These are phyloP conservation scores for Lordiphosa stackelbergi DNA, from an alignment of 1,140 invertebrate species.

Conservation along the genomic window DNA sequence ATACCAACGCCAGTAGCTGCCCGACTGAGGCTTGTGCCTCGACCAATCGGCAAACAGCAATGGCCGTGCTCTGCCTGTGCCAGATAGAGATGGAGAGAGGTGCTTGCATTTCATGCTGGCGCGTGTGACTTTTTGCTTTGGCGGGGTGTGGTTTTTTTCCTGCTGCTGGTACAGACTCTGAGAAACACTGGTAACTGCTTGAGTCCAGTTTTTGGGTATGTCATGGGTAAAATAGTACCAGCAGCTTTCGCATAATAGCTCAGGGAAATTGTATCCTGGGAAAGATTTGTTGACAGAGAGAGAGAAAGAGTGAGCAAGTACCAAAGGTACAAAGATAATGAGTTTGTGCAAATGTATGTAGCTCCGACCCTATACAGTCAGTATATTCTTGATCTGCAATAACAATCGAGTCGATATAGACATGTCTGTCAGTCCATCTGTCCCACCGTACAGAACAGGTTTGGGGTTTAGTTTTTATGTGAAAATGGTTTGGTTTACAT, in stretches of 20 bases:
- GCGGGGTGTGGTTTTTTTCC: constrained; percentile 34
- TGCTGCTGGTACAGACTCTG: constrained; percentile 1
- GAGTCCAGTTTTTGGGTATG: constrained; percentile 26
- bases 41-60: constrained; percentile 64
- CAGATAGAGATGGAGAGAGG: too few species aligned
- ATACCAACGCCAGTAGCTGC: constrained; percentile 64
- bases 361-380: too few species aligned
- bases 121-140: constrained; percentile 56
- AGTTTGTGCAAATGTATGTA: too few species aligned
- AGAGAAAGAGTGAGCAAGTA: too few species aligned
- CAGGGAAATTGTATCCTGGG: constrained; percentile 11
- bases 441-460: too few species aligned
- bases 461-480: too few species aligned
- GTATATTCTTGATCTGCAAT: too few species aligned
- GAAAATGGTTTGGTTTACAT: too few species aligned
- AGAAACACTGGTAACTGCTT: constrained; percentile 18
- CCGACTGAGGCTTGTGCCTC: constrained; percentile 33
- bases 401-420: too few species aligned
- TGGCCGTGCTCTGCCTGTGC: constrained; percentile 29
- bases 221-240: constrained; percentile 28
- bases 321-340: too few species aligned
- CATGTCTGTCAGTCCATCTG: too few species aligned
- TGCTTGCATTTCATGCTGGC: constrained; percentile 47
- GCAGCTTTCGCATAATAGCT: not conserved
- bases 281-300: not conserved